Evolutionary conservation across 2,113 vertebrate genomes (phyloP), one percentile per base, ranked within the genome.

Genomic region (Psammodynastes pulverulentus): DNA sequence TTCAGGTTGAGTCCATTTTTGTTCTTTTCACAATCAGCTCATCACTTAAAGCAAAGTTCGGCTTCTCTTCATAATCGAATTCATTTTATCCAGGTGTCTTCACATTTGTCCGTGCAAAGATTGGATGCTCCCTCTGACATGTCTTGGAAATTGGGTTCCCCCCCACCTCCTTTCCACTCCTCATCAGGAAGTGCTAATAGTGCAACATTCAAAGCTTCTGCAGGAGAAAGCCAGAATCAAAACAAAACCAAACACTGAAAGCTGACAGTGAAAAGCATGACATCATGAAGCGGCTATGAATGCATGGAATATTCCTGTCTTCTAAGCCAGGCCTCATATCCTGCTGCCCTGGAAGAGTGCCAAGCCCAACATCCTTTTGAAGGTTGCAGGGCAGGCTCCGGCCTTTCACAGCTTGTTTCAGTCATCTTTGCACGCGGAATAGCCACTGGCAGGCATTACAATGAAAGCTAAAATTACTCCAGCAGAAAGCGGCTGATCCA

Each of bases 331-430:
- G 97, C 97, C 96, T 97, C 96, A 97, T 97, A 97, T 98, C 98
- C 98, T 98, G 98, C 95, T 93, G 95, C 93, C 94, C 95, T 98
- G 97, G 97, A 97, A 94, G 89, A 95, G 62, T 94, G 97, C 97
- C 97, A 98, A 97, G 96, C 96, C 97, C 95, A 95, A 97, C 97
- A 98, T 98, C 98, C 98, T 99, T 98, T 86, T 98, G 96, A 97
- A 97, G 97, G 98, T 98, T 97, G 98, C 87, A 96, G 97, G 95
- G 98, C 98, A 98, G 97, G 95, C 97, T 97, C 95, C 95, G 97
- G 97, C 97, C 97, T 98, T 98, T 98, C 97, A 97, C 96, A 96
- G 96, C 97, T 97, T 97, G 96, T 96, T 98, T 95, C 96, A 97
- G 96, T 95, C 95, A 96, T 95, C 72, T 93, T 95, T 96, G 95